phyloP scores from a whole-genome alignment of 2,888 invertebrate species.

The Callyntrura guangdongensis region DNA sequence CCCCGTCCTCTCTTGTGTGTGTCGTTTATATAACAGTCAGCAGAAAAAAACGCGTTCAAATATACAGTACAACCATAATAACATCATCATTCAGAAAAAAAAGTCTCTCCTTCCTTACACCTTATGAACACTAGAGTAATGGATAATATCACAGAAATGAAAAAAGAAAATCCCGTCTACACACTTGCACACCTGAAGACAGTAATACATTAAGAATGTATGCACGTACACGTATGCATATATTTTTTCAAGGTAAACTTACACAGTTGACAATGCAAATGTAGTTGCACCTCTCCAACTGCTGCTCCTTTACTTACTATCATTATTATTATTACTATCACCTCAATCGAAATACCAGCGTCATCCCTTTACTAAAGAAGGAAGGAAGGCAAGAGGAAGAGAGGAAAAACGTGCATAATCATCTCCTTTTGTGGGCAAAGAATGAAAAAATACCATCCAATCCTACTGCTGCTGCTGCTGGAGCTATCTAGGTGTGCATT shows the following conservation, averaged over 20 bases:
- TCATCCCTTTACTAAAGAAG: constrained; percentile 27
- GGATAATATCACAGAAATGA: not conserved
- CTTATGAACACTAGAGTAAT: not conserved
- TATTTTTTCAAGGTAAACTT: constrained; percentile 26
- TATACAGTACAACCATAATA: not conserved
- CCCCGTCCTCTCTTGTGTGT: not conserved
- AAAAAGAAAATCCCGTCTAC: not conserved
- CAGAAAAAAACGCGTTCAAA: not conserved
- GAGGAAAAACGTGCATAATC: constrained; percentile 41
- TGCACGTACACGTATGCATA: not conserved
- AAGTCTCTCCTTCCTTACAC: too few relatives aligned
- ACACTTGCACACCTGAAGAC: not conserved
- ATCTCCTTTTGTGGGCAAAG: constrained; percentile 52
- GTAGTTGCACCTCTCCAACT: not conserved
- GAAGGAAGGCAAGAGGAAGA: constrained; percentile 45
- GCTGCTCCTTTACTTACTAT: not conserved
- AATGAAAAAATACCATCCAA: constrained; percentile 8
- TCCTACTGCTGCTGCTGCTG: constrained; percentile 19
- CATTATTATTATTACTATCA: not conserved
- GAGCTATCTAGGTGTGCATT: not conserved
- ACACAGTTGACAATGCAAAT: not conserved
- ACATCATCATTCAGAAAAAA: not conserved
- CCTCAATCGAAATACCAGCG: not conserved
- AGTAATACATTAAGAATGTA: not conserved
- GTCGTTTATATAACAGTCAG: not conserved